These are phyloP conservation scores for Phalera bucephala DNA, from an alignment of 2,888 invertebrate species.

Conservation along the genomic window DNA sequence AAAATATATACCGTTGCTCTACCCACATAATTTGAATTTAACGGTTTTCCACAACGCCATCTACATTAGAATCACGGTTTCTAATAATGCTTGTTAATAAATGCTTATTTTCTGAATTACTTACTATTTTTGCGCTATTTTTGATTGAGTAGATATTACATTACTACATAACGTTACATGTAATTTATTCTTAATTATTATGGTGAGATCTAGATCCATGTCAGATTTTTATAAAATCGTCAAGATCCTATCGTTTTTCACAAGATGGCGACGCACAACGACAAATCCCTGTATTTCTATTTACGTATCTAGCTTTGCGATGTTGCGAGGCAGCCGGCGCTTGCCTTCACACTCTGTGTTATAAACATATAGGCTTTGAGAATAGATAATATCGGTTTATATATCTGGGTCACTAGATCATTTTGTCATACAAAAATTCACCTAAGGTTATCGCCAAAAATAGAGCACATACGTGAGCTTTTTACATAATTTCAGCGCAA, in stretches of 20 bases:
- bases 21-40: neutral
- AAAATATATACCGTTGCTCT: too few species aligned
- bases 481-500: slow-evolving; percentile 84
- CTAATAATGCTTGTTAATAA: too few species aligned
- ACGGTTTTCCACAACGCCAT: neutral
- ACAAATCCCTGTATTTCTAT: slow-evolving; percentile 82
- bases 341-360: slow-evolving; percentile 22
- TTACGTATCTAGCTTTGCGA: slow-evolving; percentile 76
- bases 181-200: slow-evolving; percentile 20
- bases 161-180: too few species aligned
- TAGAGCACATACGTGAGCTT: slow-evolving; percentile 79
- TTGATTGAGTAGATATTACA: too few species aligned
- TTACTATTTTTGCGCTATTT: too few species aligned
- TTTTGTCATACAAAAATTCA: slow-evolving; percentile 64
- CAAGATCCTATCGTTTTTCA: slow-evolving; percentile 81
- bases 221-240: slow-evolving; percentile 72
- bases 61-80: too few species aligned
- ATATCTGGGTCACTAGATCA: slow-evolving; percentile 64
- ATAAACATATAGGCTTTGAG: slow-evolving; percentile 23
- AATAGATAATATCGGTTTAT: slow-evolving; percentile 31
- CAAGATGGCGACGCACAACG: slow-evolving; percentile 81
- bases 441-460: slow-evolving; percentile 78
- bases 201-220: slow-evolving; percentile 59
- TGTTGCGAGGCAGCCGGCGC: slow-evolving; percentile 42
- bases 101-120: too few species aligned